Base-by-base conservation (phyloP, 1,140 invertebrate species). In the Hormaphis cornu region DNA sequence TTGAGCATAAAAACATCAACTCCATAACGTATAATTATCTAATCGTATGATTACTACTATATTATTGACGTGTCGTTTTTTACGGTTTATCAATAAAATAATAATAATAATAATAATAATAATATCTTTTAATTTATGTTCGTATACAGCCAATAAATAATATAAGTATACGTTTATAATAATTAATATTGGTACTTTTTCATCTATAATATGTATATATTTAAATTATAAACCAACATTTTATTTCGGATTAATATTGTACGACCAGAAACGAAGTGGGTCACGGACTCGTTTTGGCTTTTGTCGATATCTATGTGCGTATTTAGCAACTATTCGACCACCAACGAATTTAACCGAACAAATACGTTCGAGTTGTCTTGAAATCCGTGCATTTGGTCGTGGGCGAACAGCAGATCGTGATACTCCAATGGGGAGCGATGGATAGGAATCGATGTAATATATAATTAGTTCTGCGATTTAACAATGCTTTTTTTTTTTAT, bases 371-470 rank as follows among this genome's bases (percentile, higher is more conserved):
- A 40, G 20, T 40, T 16, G 33, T 37, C 33, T 24, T 14, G 24
- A 56, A 56, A 24, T 40, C 33, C 8, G 6, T 56, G 22, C 22
- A 50, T 8, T 22, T 16, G 35, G 35, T 24, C 35, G 54, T 58
- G 54, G 54, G 54, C 54, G 54, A 35, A 58, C 54, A 58, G 16
- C 14, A 58, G 33, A 58, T 58, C 22, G 33, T 24, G 33, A 35
- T 24, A 22, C 22, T 37, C 54, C 24, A 42, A 42, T 42, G n/a
- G n/a, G 24, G 16, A n/a, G 10, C 20, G 28, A 40, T 58, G 33
- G 54, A 58, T 58, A 58, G 24, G 54, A 58, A 58, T 58, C 54
- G 12, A 22, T 18, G 20, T 22, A 40, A 28, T 37, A 37, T 37
- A 56, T 56, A 12, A 16, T 22, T n/a, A 56, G 40, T 58, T 40